Evolutionary conservation across 2,797 vertebrate species (phyloP).

Genomic region (Psittacula echo): DNA sequence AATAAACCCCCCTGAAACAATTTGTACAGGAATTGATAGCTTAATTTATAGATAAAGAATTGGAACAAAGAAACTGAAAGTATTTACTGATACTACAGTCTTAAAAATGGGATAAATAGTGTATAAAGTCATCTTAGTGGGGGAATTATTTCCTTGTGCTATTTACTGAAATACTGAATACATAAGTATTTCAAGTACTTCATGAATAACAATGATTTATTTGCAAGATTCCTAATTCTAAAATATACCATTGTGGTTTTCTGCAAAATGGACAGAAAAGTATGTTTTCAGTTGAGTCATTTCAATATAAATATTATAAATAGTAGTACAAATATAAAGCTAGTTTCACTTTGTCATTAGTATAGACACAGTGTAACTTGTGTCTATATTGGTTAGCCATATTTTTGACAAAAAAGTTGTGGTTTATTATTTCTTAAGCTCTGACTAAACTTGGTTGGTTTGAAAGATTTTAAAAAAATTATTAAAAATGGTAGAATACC

Average conservation of each 20-base stretch:
- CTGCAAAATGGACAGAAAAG: background rate
- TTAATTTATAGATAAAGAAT: background rate
- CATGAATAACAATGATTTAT: background rate
- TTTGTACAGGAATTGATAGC: background rate
- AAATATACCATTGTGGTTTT: background rate
- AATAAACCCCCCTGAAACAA: background rate
- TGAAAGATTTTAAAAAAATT: background rate
- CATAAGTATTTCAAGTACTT: background rate
- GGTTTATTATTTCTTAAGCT: background rate
- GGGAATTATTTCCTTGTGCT: background rate
- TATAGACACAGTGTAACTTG: background rate
- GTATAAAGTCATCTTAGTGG: background rate
- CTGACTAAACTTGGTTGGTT: background rate
- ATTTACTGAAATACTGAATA: background rate
- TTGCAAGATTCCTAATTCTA: background rate
- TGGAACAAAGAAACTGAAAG: background rate
- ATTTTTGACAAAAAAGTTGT: background rate
- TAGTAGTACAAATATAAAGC: background rate
- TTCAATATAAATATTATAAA: background rate
- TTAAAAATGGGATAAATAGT: background rate
- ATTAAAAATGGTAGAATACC: background rate
- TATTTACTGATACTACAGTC: background rate
- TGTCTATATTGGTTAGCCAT: background rate
- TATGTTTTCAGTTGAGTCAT: background rate
- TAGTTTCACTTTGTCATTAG: background rate